phyloP scores from a whole-genome alignment of 2,113 vertebrate species.

The Ovis canadensis region DNA sequence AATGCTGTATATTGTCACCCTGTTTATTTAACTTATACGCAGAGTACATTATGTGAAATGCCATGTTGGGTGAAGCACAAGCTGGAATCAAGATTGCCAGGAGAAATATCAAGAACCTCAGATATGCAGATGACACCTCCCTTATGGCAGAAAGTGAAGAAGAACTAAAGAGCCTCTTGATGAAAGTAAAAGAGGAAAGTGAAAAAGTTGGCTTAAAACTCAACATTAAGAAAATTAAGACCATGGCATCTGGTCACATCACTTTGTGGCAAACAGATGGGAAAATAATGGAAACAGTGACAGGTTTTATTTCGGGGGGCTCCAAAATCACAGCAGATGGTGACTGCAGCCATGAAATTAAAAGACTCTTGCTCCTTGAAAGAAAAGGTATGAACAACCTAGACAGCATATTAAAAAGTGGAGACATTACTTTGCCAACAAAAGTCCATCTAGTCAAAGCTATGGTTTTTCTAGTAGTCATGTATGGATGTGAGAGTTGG shows the following conservation, averaged over 20 bases:
- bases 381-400: background rate
- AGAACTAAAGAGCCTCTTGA: background rate
- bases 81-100: background rate
- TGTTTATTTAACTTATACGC: background rate
- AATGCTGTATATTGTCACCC: background rate
- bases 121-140: background rate
- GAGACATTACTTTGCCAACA: background rate
- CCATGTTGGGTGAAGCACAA: background rate
- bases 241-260: background rate
- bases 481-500: background rate
- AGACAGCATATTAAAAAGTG: background rate
- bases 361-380: background rate
- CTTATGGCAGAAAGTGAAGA: background rate
- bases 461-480: background rate
- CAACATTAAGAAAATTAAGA: background rate
- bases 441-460: background rate
- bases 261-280: accelerated
- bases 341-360: background rate
- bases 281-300: background rate
- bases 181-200: background rate
- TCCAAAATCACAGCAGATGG: background rate
- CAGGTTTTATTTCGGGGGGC: background rate
- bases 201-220: background rate
- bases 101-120: background rate
- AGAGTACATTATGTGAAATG: background rate